Percentiles rank a stretch among this genome's conserved stretches.
Conservation (phyloP, 2,888 invertebrate genomes). For the Chrysina gloriosa region DNA sequence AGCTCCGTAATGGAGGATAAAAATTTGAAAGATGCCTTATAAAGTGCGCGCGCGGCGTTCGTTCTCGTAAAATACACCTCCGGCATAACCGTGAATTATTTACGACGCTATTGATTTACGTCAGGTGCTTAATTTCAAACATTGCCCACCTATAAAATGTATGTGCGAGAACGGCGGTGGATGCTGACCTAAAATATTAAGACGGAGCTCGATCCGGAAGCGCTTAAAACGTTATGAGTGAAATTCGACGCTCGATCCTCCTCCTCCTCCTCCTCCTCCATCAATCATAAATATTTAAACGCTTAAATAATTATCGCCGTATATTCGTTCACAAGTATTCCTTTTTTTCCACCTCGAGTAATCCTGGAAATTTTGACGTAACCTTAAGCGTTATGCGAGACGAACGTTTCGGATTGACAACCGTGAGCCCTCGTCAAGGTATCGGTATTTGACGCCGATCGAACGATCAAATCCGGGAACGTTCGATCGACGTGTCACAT, state of each 20-base stretch:
- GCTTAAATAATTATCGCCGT: too few relatives aligned
- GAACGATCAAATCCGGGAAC: too few relatives aligned
- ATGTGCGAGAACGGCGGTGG: background rate
- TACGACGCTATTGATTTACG: slow-evolving; percentile 2
- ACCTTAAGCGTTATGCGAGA: background rate
- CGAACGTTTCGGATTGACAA: background rate
- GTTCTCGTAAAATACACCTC: background rate
- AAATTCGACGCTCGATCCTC: background rate
- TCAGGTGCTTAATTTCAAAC: slow-evolving; percentile 1
- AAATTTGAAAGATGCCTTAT: background rate
- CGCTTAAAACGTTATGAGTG: background rate
- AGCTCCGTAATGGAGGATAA: too few relatives aligned
- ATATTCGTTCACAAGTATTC: too few relatives aligned
- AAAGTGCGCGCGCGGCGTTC: background rate
- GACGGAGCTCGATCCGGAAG: background rate
- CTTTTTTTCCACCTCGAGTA: too few relatives aligned
- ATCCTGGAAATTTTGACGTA: too few relatives aligned
- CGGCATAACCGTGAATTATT: background rate
- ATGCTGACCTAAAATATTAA: too few relatives aligned
- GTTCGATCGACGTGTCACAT: too few relatives aligned
- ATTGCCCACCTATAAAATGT: background rate
- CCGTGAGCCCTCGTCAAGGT: too few relatives aligned
- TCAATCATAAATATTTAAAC: too few relatives aligned
- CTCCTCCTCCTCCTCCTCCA: too few relatives aligned
- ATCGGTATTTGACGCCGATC: too few relatives aligned